Conservation (phyloP, 2,888 invertebrate species). For the Anthophora plumipes region DNA sequence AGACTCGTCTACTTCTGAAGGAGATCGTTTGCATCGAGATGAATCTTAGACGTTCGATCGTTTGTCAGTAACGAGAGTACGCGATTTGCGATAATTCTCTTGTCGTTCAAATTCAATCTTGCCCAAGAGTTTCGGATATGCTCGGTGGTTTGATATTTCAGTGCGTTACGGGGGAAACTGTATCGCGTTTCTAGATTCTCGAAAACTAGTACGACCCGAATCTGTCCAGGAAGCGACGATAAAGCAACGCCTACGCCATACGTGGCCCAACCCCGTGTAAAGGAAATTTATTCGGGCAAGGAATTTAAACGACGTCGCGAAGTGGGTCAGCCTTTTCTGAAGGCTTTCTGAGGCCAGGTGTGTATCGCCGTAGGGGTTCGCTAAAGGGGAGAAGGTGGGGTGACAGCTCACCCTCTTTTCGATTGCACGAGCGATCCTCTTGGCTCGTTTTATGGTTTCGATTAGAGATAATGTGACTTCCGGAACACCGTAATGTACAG, state of each 20-base stretch:
- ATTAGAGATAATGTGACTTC: not conserved
- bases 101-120: conserved; percentile 45
- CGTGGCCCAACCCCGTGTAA: conserved; percentile 12
- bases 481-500: not conserved
- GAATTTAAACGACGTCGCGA: conserved; percentile 53
- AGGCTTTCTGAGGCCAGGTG: conserved; percentile 14
- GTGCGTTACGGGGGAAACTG: not conserved
- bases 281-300: conserved; percentile 53
- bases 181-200: conserved; percentile 8
- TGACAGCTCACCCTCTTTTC: not conserved
- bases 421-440: not conserved
- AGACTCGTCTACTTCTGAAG: not conserved
- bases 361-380: not conserved
- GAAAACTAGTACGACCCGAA: conserved; percentile 49
- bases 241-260: conserved; percentile 7
- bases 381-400: not conserved
- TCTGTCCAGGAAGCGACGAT: conserved; percentile 17
- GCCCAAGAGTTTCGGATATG: not conserved
- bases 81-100: conserved; percentile 22
- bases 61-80: not conserved
- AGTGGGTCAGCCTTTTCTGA: conserved; percentile 50
- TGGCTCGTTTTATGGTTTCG: not conserved
- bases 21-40: not conserved
- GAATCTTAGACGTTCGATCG: conserved; percentile 1
- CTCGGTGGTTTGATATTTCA: too few species aligned